Base-by-base conservation (phyloP, 2,888 invertebrate species). In the Hylaea fasciaria region DNA sequence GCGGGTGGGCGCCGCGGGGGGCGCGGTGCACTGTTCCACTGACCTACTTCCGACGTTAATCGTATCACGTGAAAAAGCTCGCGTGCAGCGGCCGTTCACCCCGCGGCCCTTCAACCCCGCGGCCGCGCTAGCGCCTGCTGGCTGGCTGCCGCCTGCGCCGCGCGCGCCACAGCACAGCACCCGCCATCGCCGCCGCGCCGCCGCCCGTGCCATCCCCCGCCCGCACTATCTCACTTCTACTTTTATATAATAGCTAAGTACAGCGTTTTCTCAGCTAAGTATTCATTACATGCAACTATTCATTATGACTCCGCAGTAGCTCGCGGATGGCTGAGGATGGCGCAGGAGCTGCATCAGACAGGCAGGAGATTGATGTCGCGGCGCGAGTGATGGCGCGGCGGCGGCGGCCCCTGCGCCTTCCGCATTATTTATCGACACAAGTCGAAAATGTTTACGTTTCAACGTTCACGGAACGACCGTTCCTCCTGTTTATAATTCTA, bases 21-120 rank as follows among this genome's bases (percentile, higher is more conserved):
- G 67, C 57, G 75, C 72, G 80, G 80, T 80, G 79, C 80, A 73
- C 68, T 74, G 84, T 68, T 76, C 87, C 77, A 82, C 64, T 88
- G 87, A 88, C 89, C 89, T 78, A 89, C 77, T 86, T 89, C 71
- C 69, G 69, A 71, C 71, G 75, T 71, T 85, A 86, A 87, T 86
- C 85, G 86, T 79, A 84, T 83, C 85, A 85, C 86, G 85, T 85
- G 85, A 83, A 83, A 80, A 78, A 82, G 85, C 84, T 88, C 82
- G 88, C 86, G 80, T 81, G 83, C 78, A 74, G 76, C 78, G 87
- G 84, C 81, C 82, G 80, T 79, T 77, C 77, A 81, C 80, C 79
- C 68, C 70, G 74, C 70, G 69, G 58, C 68, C 72, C 69, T 65
- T 67, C 67, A 64, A 51, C 68, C 66, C 62, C 47, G 57, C 62